phyloP scores from a whole-genome alignment of 2,113 vertebrate species.

The Grallaria varia region DNA sequence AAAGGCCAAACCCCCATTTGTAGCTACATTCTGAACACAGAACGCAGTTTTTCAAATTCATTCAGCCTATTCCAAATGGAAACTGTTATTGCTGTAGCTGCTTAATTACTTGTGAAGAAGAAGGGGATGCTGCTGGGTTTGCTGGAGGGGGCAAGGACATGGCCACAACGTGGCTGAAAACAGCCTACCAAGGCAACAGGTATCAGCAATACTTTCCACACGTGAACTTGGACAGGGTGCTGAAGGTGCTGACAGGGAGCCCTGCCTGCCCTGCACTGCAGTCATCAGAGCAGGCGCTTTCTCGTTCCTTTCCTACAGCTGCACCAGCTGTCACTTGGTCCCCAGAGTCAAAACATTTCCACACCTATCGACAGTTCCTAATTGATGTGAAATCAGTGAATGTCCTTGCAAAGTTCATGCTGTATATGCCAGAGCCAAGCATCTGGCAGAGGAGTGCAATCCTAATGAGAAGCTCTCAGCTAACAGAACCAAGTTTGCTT shows the following conservation, averaged over 20 bases:
- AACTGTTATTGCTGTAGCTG: not conserved
- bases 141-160: not conserved
- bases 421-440: not conserved
- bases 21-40: not conserved
- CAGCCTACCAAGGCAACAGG: not conserved
- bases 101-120: not conserved
- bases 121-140: not conserved
- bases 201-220: not conserved
- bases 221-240: not conserved
- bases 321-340: not conserved
- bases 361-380: not conserved
- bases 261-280: not conserved
- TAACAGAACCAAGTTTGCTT: not conserved
- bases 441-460: not conserved
- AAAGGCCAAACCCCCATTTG: not conserved
- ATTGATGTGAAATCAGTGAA: slow-evolving; percentile 6
- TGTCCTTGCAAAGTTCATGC: not conserved
- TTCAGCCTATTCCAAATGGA: not conserved
- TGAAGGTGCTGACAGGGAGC: not conserved
- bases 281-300: not conserved
- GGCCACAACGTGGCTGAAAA: not conserved
- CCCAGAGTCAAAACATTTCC: slow-evolving; percentile 30
- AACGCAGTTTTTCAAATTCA: not conserved
- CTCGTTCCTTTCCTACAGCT: not conserved
- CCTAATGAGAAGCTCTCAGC: not conserved